Base-by-base conservation (phyloP, 2,888 invertebrate species). In the Timema cristinae region DNA sequence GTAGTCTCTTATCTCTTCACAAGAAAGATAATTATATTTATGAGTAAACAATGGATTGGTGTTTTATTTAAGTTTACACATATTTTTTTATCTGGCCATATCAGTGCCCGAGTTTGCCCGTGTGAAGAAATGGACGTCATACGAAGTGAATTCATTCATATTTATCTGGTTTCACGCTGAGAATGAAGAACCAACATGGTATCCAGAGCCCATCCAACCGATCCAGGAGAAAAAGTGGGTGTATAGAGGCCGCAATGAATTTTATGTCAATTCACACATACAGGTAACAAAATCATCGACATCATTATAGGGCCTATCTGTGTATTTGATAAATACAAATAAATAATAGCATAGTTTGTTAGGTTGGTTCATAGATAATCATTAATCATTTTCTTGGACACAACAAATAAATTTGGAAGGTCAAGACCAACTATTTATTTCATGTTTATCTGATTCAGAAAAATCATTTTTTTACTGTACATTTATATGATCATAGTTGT, bases 141-240 rank as follows among this genome's bases (percentile, higher is more conserved):
- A 83, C 13, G 95, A 96, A 81, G 82, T 85, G 0, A 92, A 94
- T 77, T 88, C 88, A 0, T 87, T 89, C 11, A 87, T 95, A 8
- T 94, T 92, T 82, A 82, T 95, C 13, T 95, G 95, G 95, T 88
- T 91, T 77, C 92, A 95, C 77, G 90, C 89, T 0, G 94, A 94
- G 77, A 84, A 83, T 1, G 81, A 85, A 0, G 85, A 86, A 0
- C 94, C 95, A 0, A 78, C 82, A 50, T 96, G 94, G 94, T 79
- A 81, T 11, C 84, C 91, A 0, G 84, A 87, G 0, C 83, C 84
- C 6, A 82, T 90, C 0, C 81, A 85, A 0, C 85, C 89, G 76
- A 83, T 91, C 49, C 79, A 82, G 7, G 81, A 78, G 11, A 85
- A 86, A 0, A 76, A 80, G 0, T 92, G 90, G 88, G 83, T 83